phyloP scores from a whole-genome alignment of 2,113 vertebrate species.

The Chaetura pelagica region DNA sequence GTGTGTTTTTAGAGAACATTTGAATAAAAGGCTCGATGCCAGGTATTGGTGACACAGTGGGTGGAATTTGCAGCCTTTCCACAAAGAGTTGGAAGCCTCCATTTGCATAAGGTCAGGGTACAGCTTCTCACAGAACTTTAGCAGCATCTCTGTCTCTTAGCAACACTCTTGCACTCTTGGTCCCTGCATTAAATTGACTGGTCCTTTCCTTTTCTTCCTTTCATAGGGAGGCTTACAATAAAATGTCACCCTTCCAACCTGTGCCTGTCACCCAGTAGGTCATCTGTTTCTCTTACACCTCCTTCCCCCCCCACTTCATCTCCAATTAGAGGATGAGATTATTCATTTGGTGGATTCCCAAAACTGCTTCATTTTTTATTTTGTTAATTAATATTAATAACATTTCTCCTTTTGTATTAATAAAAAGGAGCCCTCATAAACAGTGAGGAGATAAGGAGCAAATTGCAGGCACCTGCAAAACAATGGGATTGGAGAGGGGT shows the following conservation, averaged over 20 bases:
- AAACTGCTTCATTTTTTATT: constrained; percentile 79
- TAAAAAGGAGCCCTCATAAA: constrained; percentile 79
- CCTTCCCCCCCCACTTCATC: constrained; percentile 71
- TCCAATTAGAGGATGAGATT: constrained; percentile 86
- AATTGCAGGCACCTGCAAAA: constrained; percentile 88
- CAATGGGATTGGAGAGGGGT: constrained; percentile 81
- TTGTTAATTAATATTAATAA: constrained; percentile 87
- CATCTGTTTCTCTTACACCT: constrained; percentile 81
- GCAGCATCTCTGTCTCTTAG: constrained; percentile 98
- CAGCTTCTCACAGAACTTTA: constrained; percentile 94
- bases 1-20: constrained; percentile 85
- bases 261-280: constrained; percentile 91
- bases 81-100: constrained; percentile 90
- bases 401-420: constrained; percentile 80
- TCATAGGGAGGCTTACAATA: constrained; percentile 94
- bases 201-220: constrained; percentile 95
- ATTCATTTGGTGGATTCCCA: constrained; percentile 79
- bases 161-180: constrained; percentile 94
- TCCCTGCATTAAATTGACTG: constrained; percentile 91
- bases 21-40: constrained; percentile 90
- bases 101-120: constrained; percentile 99
- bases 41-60: constrained; percentile 92
- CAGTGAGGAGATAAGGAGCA: constrained; percentile 83
- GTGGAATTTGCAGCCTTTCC: constrained; percentile 86
- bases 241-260: constrained; percentile 95